Evolutionary conservation across 2,888 invertebrate genomes (phyloP).

Genomic region (Sarcophaga carnaria): DNA sequence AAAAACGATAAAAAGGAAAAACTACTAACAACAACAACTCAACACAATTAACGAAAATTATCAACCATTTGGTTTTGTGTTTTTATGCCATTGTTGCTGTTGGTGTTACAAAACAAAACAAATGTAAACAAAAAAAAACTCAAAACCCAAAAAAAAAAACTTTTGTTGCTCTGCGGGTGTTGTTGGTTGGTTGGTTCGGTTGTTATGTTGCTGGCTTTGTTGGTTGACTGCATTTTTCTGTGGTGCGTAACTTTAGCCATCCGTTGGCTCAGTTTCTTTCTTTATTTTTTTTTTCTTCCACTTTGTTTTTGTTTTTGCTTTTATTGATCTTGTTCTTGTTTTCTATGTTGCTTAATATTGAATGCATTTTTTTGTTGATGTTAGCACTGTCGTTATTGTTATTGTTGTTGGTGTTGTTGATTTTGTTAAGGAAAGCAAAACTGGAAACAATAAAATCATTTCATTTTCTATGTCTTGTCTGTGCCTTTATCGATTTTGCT

Average conservation of each 20-base stretch:
- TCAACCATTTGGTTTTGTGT: background rate
- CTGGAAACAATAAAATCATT: conserved; percentile 61
- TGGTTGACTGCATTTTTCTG: conserved; percentile 67
- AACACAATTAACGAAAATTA: conserved; percentile 24
- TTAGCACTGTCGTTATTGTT: background rate
- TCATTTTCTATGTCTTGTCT: conserved; percentile 57
- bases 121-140: background rate
- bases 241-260: conserved; percentile 65
- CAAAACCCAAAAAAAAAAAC: background rate
- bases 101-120: conserved; percentile 30
- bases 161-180: conserved; percentile 64
- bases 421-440: conserved; percentile 52
- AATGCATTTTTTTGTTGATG: conserved; percentile 26
- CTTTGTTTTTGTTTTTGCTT: conserved; percentile 45
- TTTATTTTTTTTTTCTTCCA: background rate
- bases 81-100: conserved; percentile 15
- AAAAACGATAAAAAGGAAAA: background rate
- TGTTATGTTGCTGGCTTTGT: conserved; percentile 10
- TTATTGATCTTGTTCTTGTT: conserved; percentile 42
- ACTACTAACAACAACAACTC: background rate
- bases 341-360: conserved; percentile 29
- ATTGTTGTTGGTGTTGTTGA: background rate
- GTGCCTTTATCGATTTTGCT: background rate
- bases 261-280: conserved; percentile 63
- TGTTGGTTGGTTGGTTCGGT: background rate